Conservation (phyloP, 1,140 invertebrate genomes). For the Zaprionus davidi region DNA sequence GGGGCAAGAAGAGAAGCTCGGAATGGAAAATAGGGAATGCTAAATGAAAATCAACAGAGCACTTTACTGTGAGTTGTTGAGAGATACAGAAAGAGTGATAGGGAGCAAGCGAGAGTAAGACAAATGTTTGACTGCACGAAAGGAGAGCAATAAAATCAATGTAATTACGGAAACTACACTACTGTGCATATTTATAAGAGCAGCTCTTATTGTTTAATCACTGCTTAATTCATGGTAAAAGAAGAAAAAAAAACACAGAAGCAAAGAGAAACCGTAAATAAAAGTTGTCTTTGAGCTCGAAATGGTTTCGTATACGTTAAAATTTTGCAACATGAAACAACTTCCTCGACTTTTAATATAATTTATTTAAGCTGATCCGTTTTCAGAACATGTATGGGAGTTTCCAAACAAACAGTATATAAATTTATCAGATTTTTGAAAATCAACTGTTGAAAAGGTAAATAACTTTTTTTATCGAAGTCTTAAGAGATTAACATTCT, state of each 20-base stretch:
- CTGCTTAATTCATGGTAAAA: background rate
- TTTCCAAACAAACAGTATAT: background rate
- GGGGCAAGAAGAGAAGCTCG: conserved; percentile 19
- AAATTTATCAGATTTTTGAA: no score
- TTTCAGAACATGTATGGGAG: background rate
- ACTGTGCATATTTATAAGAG: conserved; percentile 5
- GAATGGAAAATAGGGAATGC: conserved; percentile 9
- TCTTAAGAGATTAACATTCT: no score
- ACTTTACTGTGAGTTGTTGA: background rate
- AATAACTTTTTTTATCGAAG: no score
- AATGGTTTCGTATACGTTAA: background rate
- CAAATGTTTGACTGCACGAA: background rate
- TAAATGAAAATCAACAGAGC: background rate
- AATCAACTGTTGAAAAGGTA: no score
- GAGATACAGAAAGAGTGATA: background rate
- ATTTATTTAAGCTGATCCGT: background rate
- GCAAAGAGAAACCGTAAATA: background rate
- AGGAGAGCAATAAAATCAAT: background rate
- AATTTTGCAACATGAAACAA: background rate
- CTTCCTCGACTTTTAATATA: background rate
- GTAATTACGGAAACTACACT: background rate
- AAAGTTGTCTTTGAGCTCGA: background rate
- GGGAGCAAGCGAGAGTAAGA: background rate
- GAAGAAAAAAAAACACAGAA: background rate
- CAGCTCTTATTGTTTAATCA: background rate